Base-by-base conservation (phyloP, 1,140 invertebrate species). In the Zaprionus taronus region DNA sequence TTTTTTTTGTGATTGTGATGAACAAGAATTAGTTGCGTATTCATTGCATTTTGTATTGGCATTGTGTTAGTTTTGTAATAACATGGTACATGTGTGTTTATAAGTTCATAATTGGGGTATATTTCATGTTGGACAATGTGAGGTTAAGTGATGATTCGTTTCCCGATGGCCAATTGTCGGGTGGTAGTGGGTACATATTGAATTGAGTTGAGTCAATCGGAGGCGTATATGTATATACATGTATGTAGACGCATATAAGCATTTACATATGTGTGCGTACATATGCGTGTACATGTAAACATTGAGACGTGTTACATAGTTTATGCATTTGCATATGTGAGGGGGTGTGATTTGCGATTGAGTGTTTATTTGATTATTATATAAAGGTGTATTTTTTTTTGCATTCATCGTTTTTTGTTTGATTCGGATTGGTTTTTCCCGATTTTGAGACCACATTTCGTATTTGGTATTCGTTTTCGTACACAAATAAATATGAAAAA, bases 401-500 rank as follows among this genome's bases (percentile, higher is more conserved):
- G 80, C 85, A 86, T 91, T 92, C 84, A 89, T 89, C 84, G 82
- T 76, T 81, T 79, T 81, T 78, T 73, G 41, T 79, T 89, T 81
- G 85, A 80, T 90, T 90, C 79, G 85, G 84, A 89, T 89, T 84
- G 79, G 75, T 75, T 84, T 86, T 87, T 76, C 74, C 86, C 83
- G 81, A 79, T 86, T 91, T 91, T 90, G 72, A 82, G 81, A 92
- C 91, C 91, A 92, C 91, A 91, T 92, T 85, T 90, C 84, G 84
- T 89, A 86, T 89, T 92, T 89, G 86, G 83, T 84, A 80, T 69
- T 73, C 65, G 72, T 92, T 86, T 92, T 91, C 89, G 86, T 92
- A 91, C 79, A 90, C 78, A 91, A 92, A 92, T 91, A 92, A 92
- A 83, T 92, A 91, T 92, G 91, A 91, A 92, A 92, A 92, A 92